A percentile compares a stretch with the other conserved stretches of the same genome.
phyloP scores from a whole-genome alignment of 2,888 invertebrate genomes.

The Troglohyphantes excavatus region DNA sequence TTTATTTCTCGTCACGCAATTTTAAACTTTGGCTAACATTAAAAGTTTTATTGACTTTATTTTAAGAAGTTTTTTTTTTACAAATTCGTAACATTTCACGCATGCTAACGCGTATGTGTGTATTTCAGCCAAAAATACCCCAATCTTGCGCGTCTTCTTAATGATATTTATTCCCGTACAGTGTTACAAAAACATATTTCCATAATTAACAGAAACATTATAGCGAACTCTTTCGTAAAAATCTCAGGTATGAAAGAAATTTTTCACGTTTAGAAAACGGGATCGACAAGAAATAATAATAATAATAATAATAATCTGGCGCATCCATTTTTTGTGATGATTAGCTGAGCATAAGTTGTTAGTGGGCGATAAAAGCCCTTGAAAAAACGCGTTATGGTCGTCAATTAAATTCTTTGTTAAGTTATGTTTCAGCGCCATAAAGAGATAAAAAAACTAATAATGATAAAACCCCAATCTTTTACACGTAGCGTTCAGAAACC shows the following conservation, averaged over 20 bases:
- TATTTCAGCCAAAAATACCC: too few relatives aligned
- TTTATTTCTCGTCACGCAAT: background rate
- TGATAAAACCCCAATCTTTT: background rate
- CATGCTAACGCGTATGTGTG: background rate
- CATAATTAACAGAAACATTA: background rate
- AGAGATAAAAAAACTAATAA: constrained; percentile 20
- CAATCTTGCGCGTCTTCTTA: background rate
- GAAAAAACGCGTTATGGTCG: constrained; percentile 11
- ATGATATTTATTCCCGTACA: background rate
- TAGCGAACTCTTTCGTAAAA: background rate
- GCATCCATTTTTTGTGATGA: background rate
- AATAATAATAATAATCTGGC: background rate
- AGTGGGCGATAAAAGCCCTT: background rate
- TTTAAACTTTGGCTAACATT: too few relatives aligned
- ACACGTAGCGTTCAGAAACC: constrained; percentile 1
- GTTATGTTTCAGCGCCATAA: constrained; percentile 37
- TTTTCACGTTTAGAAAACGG: background rate
- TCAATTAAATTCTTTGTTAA: constrained; percentile 52
- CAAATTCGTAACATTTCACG: background rate
- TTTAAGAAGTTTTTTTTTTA: background rate
- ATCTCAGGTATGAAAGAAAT: background rate
- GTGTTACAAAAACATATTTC: background rate
- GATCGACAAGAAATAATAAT: background rate
- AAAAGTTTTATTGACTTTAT: background rate
- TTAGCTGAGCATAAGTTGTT: constrained; percentile 2